A percentile compares a stretch with the other conserved stretches of the same genome.
phyloP scores from a whole-genome alignment of 2,797 vertebrate genomes.

The Aselliscus stoliczkanus region DNA sequence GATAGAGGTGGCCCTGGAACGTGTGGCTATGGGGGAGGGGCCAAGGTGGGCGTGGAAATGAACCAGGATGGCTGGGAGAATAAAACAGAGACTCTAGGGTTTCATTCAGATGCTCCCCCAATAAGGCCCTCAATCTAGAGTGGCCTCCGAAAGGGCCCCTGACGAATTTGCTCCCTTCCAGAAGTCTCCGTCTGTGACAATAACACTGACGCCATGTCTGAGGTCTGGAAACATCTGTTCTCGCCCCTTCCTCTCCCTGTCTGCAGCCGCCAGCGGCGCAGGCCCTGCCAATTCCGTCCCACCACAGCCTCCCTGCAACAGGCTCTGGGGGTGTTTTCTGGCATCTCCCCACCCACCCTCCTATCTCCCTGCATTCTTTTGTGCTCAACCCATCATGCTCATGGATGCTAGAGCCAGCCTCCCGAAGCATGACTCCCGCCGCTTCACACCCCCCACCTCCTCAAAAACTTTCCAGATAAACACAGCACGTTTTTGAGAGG shows the following conservation, averaged over 20 bases:
- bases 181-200: background rate
- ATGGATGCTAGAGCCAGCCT: background rate
- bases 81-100: background rate
- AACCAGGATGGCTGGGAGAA: background rate
- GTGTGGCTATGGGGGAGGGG: background rate
- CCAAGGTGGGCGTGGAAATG: background rate
- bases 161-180: background rate
- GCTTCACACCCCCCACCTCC: background rate
- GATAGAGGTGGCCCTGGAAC: background rate
- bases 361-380: background rate
- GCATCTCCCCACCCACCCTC: background rate
- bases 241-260: background rate
- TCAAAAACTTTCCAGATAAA: background rate
- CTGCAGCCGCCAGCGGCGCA: background rate
- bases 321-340: background rate
- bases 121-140: background rate
- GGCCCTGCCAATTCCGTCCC: background rate
- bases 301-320: background rate
- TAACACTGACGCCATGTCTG: background rate
- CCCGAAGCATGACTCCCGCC: background rate
- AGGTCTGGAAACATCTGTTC: background rate
- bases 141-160: background rate
- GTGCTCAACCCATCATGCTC: background rate
- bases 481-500: background rate
- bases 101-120: background rate